Conservation (phyloP, 2,113 vertebrate genomes). For the Prochilodus magdalenae region DNA sequence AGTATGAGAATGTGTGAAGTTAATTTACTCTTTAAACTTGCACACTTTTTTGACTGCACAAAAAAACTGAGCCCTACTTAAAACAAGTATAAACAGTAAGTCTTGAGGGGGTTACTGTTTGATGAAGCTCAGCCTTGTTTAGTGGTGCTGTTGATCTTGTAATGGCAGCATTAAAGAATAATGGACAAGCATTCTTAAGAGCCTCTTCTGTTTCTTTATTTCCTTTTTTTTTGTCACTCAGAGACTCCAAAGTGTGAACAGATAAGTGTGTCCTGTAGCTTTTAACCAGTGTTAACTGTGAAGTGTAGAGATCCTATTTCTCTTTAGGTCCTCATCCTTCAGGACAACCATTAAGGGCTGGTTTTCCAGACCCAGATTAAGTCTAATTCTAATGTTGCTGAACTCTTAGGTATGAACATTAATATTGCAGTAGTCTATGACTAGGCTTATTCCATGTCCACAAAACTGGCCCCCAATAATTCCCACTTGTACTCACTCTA, state of each 20-base stretch:
- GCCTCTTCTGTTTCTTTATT: slow-evolving; percentile 37
- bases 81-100: no score
- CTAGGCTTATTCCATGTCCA: not conserved
- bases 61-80: no score
- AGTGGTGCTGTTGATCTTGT: not conserved
- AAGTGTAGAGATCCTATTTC: no score
- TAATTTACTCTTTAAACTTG: no score
- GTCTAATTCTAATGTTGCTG: not conserved
- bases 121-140: no score
- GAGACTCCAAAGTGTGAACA: slow-evolving; percentile 64
- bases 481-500: not conserved
- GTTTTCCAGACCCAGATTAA: slow-evolving; percentile 3
- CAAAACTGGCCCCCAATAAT: not conserved
- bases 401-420: not conserved
- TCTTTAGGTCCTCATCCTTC: no score
- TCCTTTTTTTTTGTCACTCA: slow-evolving; percentile 33
- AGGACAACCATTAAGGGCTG: not conserved
- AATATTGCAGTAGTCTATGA: not conserved
- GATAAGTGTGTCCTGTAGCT: slow-evolving; percentile 63
- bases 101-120: no score
- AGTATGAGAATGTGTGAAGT: no score
- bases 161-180: not conserved
- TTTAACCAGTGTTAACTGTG: not conserved
- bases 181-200: not conserved
- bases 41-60: no score